Conservation (phyloP, 1,140 invertebrate species). For the Pachyrhynchus sulphureomaculatus region DNA sequence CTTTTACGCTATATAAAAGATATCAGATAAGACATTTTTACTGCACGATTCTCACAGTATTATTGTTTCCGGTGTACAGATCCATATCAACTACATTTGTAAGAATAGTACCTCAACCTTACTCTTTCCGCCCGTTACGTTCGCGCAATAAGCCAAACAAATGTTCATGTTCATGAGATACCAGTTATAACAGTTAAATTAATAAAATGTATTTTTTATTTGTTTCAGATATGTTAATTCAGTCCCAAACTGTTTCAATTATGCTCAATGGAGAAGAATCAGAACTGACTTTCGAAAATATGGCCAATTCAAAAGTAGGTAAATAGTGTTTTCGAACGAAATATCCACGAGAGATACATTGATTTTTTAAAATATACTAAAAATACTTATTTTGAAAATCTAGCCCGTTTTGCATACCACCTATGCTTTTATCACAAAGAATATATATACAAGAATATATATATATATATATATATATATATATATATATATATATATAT, state of each 20-base stretch:
- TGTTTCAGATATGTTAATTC: slow-evolving; percentile 60
- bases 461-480: no score
- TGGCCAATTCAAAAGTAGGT: slow-evolving; percentile 60
- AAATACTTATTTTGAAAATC: neutral
- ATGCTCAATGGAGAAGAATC: slow-evolving; percentile 89
- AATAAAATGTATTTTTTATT: slow-evolving; percentile 1
- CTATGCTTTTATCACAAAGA: no score
- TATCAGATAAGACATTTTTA: no score
- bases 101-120: no score
- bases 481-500: no score
- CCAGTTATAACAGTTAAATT: neutral
- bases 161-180: neutral
- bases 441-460: no score
- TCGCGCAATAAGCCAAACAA: neutral
- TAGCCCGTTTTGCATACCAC: neutral
- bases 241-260: slow-evolving; percentile 81
- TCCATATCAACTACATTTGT: no score
- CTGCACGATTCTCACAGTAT: no score
- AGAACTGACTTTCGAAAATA: slow-evolving; percentile 77
- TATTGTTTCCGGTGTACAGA: no score
- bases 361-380: slow-evolving; percentile 11
- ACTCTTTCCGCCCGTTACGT: no score
- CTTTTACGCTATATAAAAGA: no score
- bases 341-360: neutral
- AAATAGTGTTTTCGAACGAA: neutral